Base-by-base conservation (phyloP, 2,888 invertebrate species). In the Candidula unifasciata region DNA sequence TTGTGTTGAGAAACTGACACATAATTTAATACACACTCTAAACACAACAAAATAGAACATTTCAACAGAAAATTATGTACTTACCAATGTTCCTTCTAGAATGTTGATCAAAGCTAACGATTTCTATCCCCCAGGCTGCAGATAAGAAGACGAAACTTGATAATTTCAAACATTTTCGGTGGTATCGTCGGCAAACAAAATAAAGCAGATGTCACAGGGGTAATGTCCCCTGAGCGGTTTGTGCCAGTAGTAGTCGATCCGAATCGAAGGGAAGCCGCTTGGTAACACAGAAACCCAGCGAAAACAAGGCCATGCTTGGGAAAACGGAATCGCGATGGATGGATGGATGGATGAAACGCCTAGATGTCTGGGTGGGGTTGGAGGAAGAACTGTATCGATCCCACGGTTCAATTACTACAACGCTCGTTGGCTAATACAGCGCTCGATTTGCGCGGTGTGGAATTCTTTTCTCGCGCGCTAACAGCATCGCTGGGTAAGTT, bases 381-480 rank as follows among this genome's bases (percentile, higher is more conserved):
- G 52, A 57, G 57, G 64, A 52, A 82, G 60, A 76, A 57, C 69
- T 35, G 33, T 57, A 79, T 79, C 79, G 79, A 79, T 79, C 79
- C 68, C 79, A 79, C 79, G 79, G 79, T 79, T 79, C 79, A 79
- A 79, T 79, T 79, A 79, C 79, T 68, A 79, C 79, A 66, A 18
- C 79, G 66, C 30, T 79, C 68, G 79, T 79, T 68, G 79, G 79
- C 79, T 79, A 44, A 79, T 79, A 64, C 79, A 79, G 44, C 37
- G 64, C 79, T 64, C 78, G 60, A 78, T 60, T 78, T 64, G 54
- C 74, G 30, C 52, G 74, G 52, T 24, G 30, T 74, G 74, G 78
- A 64, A 27, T 60, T 60, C 37, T 54, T 27, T 71, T 13, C 69
- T 54, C 24, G 52, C 24, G 24, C 33, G 44, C 8, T 13, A 16